Evolutionary conservation across 1,140 invertebrate genomes (phyloP), one percentile per base, ranked within the genome.

Genomic region (Drosophila eugracilis): DNA sequence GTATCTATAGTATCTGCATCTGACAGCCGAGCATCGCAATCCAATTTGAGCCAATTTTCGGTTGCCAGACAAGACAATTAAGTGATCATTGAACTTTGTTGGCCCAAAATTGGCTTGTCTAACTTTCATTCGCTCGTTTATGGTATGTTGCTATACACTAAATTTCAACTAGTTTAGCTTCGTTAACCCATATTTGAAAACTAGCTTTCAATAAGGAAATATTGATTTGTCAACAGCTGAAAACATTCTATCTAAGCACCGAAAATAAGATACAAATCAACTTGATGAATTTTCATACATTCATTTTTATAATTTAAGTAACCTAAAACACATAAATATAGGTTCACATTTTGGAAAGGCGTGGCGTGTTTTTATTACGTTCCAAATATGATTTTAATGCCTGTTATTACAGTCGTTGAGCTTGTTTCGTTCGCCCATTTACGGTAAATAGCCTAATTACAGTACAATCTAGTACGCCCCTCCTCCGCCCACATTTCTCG

Each of bases 381-480:
- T 59, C 81, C 72, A 85, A 80, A 86, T 84, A 73, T 73, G 76
- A 49, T 36, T 36, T 55, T 72, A 84, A 84, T 85, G 47, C 41
- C 52, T 67, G 60, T 85, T 67, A 84, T 84, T 84, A 84, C 45
- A 30, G 49, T 52, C 52, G 42, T 12, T 42, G 39, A 60, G 54
- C 53, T 67, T 44, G 26, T 72, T 50, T 44, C 24, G 30, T 42
- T 50, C 26, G 26, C 39, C 28, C 57, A 48, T 49, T 73, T 57
- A 42, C 41, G 60, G 36, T 57, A 67, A 78, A 63, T 62, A 75
- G 53, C 32, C 65, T 57, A 76, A 69, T 86, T 80, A 65, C 34
- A 34, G 44, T 41, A 17, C 39, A 12, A 36, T 52, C 26, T 39
- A 10, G 15, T 10, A 22, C 15, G 34, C 41, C 17, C 15, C 15